Conservation (phyloP, 92 coral and sea anemone species). For the Bergia puertoricense region DNA sequence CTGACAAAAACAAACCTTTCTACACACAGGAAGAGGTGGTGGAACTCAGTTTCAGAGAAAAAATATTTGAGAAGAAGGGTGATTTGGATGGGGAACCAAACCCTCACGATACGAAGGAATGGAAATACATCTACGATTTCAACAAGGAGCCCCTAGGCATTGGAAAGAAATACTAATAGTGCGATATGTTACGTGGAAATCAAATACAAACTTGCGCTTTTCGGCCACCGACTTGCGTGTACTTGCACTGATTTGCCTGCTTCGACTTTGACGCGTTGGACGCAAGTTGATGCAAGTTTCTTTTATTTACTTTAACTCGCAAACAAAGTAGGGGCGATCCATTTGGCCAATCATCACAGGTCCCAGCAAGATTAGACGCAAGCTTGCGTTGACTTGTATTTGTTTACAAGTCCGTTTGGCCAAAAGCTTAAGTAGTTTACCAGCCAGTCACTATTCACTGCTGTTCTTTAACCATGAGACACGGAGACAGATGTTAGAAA, state of each 20-base stretch:
- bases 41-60: constrained; percentile 71
- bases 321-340: no score
- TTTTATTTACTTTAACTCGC: neutral
- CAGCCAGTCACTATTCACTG: neutral
- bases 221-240: neutral
- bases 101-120: constrained; percentile 74
- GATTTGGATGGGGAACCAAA: constrained; percentile 71
- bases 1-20: no score
- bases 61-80: constrained; percentile 58
- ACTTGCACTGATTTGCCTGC: neutral
- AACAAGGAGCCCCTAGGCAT: constrained; percentile 59
- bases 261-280: no score
- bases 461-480: neutral
- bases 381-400: neutral
- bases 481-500: neutral
- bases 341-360: neutral
- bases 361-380: neutral
- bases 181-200: neutral
- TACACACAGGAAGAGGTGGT: constrained; percentile 69
- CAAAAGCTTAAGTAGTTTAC: neutral
- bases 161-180: constrained; percentile 69
- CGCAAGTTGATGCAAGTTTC: neutral
- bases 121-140: constrained; percentile 83
- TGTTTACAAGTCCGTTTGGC: no score
- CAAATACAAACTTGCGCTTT: neutral